Conservation (phyloP, 2,888 invertebrate species). For the Catocala fraxini region DNA sequence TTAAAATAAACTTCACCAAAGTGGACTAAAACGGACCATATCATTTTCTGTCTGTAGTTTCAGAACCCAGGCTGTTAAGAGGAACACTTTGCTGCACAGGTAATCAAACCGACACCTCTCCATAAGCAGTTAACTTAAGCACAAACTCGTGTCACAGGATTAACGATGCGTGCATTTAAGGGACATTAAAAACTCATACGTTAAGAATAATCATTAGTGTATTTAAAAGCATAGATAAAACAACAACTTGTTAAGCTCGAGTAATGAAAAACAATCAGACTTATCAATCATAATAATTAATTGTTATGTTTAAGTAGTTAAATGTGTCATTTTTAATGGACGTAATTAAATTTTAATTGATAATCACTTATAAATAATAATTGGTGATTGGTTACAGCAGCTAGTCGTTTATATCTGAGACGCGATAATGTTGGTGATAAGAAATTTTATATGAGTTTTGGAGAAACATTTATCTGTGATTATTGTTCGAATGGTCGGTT, state of each 20-base stretch:
- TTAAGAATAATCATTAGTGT: no score
- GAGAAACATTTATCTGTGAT: constrained; percentile 13
- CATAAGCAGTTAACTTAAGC: no score
- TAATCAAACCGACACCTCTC: no score
- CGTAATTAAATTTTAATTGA: constrained; percentile 28
- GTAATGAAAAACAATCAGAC: constrained; percentile 19
- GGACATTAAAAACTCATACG: no score
- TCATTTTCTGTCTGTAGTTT: no score
- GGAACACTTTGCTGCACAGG: no score
- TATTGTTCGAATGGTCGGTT: neutral
- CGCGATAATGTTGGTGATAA: constrained; percentile 19
- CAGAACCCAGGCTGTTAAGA: no score
- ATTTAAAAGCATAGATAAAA: no score
- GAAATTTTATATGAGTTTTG: constrained; percentile 6
- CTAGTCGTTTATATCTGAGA: constrained; percentile 22
- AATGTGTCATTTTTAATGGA: constrained; percentile 17
- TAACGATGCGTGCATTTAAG: no score
- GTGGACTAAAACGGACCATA: no score
- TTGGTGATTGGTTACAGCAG: constrained; percentile 24
- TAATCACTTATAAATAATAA: constrained; percentile 35
- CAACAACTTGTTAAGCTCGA: constrained; percentile 8
- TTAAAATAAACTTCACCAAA: no score
- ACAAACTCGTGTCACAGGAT: no score
- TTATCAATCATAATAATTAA: constrained; percentile 44
- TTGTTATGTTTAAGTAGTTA: constrained; percentile 31